These are phyloP conservation scores for Microcebus ravelobensis DNA, from an alignment of 2,113 vertebrate genomes.

Conservation along the genomic window DNA sequence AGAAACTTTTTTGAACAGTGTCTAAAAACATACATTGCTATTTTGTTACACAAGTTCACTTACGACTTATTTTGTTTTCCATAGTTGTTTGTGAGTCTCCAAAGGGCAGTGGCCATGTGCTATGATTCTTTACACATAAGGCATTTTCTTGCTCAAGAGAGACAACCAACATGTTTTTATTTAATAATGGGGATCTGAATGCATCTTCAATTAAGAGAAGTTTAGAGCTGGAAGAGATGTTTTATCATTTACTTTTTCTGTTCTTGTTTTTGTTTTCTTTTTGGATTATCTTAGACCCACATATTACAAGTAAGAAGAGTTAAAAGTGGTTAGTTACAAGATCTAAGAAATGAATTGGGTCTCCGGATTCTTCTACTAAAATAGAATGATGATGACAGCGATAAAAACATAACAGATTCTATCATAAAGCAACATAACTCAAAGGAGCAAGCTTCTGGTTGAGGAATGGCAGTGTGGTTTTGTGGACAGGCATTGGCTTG, in stretches of 20 bases:
- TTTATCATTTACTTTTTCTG: not conserved
- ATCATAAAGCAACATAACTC: not conserved
- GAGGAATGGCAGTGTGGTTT: not conserved
- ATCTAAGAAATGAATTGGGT: not conserved
- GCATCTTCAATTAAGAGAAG: not conserved
- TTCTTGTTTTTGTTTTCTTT: not conserved
- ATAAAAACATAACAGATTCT: not conserved
- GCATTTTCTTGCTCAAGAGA: not conserved
- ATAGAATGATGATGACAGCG: not conserved
- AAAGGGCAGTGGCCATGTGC: not conserved
- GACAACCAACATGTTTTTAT: not conserved
- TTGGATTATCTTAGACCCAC: not conserved
- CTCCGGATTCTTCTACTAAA: not conserved
- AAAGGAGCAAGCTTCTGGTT: not conserved
- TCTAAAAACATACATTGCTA: not conserved
- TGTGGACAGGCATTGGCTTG: not conserved
- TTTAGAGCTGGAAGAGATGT: not conserved
- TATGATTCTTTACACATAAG: not conserved
- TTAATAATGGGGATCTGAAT: not conserved
- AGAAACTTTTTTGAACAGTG: not conserved
- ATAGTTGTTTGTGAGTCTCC: not conserved
- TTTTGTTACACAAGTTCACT: not conserved
- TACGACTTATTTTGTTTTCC: not conserved
- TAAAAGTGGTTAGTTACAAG: not conserved
- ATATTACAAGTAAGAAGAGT: not conserved